These are phyloP conservation scores for Alethe castanea DNA, from an alignment of 2,113 vertebrate genomes.

Conservation along the genomic window DNA sequence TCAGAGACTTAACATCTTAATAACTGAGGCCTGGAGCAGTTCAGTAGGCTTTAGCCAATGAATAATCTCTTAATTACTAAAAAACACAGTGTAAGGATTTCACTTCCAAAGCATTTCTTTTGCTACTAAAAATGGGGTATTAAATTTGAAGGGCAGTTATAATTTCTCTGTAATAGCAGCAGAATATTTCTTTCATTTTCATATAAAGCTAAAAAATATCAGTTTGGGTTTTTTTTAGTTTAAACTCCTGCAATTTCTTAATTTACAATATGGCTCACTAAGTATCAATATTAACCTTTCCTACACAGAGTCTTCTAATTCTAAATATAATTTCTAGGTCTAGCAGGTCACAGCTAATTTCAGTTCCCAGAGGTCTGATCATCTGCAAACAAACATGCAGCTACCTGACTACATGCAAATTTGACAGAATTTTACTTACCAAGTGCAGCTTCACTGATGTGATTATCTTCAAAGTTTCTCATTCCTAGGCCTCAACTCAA, in stretches of 20 bases:
- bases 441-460: not conserved
- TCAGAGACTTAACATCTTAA: not conserved
- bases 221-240: not conserved
- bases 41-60: not conserved
- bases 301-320: not conserved
- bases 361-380: not conserved
- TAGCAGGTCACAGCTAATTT: not conserved
- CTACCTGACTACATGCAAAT: slow-evolving; percentile 11
- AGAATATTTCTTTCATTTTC: not conserved
- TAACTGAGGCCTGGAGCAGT: not conserved
- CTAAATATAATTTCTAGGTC: not conserved
- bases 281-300: not conserved
- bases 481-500: slow-evolving; percentile 41
- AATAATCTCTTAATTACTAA: not conserved
- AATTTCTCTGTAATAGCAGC: not conserved
- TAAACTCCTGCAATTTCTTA: not conserved
- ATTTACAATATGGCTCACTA: not conserved
- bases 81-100: not conserved
- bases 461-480: slow-evolving; percentile 43
- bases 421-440: slow-evolving; percentile 51
- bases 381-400: not conserved
- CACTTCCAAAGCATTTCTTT: not conserved
- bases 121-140: not conserved
- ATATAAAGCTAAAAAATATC: not conserved
- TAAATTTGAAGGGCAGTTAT: not conserved